These are phyloP conservation scores for Boulengeromyrus knoepffleri DNA, from an alignment of 2,113 vertebrate genomes.

Conservation along the genomic window DNA sequence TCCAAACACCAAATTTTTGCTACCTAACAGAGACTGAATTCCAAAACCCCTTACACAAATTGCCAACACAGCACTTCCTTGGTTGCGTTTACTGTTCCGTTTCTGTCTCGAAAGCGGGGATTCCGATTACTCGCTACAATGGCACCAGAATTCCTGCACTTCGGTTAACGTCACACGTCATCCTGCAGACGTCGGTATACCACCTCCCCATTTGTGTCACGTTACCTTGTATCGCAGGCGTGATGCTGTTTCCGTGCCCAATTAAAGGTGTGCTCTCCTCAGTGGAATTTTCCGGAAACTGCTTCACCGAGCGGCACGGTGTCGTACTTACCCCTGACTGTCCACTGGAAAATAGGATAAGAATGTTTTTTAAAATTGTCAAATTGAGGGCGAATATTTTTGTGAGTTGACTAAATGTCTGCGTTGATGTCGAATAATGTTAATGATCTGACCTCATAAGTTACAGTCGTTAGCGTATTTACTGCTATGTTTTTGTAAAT, in stretches of 20 bases:
- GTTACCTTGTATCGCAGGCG: conserved; percentile 33
- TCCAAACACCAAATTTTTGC: neutral
- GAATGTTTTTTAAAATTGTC: neutral
- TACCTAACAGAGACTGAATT: neutral
- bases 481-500: neutral
- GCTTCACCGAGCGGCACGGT: neutral
- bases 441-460: neutral
- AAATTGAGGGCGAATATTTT: neutral
- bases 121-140: neutral
- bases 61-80: neutral
- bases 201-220: conserved; percentile 34
- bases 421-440: neutral
- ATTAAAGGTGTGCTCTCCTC: conserved; percentile 37
- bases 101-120: conserved; percentile 36
- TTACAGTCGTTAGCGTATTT: neutral
- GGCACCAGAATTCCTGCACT: conserved; percentile 6
- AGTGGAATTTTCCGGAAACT: conserved; percentile 14
- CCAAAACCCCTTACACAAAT: neutral
- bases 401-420: neutral
- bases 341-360: neutral
- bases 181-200: conserved; percentile 52
- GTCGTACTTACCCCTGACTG: neutral
- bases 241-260: conserved; percentile 56
- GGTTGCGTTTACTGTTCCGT: conserved; percentile 53
- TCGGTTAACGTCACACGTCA: conserved; percentile 54